Base-by-base conservation (phyloP, 2,113 vertebrate genomes). In the Elanus axillaris region DNA sequence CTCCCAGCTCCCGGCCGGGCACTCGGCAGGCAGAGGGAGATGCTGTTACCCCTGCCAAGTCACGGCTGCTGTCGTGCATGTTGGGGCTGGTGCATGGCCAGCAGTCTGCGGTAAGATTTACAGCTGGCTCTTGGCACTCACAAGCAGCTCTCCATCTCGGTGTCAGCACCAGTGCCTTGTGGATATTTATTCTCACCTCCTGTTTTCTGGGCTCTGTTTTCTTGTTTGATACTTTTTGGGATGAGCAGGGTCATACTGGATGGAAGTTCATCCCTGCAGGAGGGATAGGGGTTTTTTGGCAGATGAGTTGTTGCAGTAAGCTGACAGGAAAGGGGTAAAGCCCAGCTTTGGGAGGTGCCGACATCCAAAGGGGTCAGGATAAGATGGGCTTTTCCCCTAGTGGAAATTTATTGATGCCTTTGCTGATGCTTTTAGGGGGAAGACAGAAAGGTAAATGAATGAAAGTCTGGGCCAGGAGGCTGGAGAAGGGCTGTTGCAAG, bases 101-200 rank as follows among this genome's bases (percentile, higher is more conserved):
- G 80, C 50, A 43, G 34, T 26, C 47, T 58, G 6, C 21, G 17
- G 12, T 27, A 22, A 58, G 71, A 59, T 89, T 66, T 69, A 55
- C 66, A 69, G 55, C 63, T 78, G 71, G 67, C 77, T 59, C 77
- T 63, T 69, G 75, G 84, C 83, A 42, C 68, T 63, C 1, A 1
- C 20, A 21, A 68, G 68, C 93, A 66, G 63, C 79, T 94, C 74
- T 93, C 79, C 31, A 34, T 86, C 85, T 64, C 7, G 0, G 27
- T 74, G 78, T 88, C 75, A 43, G 81, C 80, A 40, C 58, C 14
- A 6, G 42, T 60, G 23, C 29, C 56, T 66, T 7, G 2, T 29
- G 50, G 58, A 58, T 93, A 40, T 88, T 92, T 95, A 56, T 82
- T 87, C 38, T 73, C n/a, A 13, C 76, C 76, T 76, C 26, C 67